phyloP scores from a whole-genome alignment of 2,113 vertebrate species.

The Phycodurus eques region DNA sequence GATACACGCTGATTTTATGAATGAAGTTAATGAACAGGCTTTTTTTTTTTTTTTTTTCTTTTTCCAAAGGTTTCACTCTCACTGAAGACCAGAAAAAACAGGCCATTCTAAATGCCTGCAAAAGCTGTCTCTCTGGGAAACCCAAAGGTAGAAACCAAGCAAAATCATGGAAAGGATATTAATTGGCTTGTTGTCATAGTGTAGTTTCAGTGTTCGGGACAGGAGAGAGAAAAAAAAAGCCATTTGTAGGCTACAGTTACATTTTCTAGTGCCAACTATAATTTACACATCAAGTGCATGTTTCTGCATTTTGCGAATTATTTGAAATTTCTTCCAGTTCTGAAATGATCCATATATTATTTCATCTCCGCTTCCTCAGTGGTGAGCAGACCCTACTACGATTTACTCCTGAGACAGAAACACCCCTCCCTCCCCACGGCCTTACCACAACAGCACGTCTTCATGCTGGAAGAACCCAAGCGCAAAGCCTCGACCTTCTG shows the following conservation, averaged over 20 bases:
- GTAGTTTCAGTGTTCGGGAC: background rate
- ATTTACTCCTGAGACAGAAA: constrained; percentile 89
- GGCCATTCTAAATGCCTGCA: constrained; percentile 90
- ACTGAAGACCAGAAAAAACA: constrained; percentile 93
- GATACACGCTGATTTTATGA: no score
- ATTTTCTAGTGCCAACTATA: background rate
- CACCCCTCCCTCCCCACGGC: constrained; percentile 81
- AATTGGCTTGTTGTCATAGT: background rate
- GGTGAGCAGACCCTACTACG: constrained; percentile 85
- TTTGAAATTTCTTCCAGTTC: background rate
- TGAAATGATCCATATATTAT: background rate
- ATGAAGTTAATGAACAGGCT: no score
- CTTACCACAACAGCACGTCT: constrained; percentile 87
- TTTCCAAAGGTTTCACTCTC: constrained; percentile 83
- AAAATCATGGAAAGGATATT: background rate
- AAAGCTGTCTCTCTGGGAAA: constrained; percentile 83
- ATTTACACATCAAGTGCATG: background rate
- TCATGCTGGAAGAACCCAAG: constrained; percentile 91
- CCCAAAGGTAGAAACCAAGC: constrained; percentile 81
- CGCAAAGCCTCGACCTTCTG: constrained; percentile 94
- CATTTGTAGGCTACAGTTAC: no score
- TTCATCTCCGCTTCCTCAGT: constrained; percentile 49
- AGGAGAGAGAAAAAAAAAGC: no score
- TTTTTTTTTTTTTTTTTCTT: background rate
- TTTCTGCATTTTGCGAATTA: no score